A percentile compares a stretch with the other conserved stretches of the same genome.
phyloP scores from a whole-genome alignment of 2,797 vertebrate genomes.

The Oreonectes daqikongensis region DNA sequence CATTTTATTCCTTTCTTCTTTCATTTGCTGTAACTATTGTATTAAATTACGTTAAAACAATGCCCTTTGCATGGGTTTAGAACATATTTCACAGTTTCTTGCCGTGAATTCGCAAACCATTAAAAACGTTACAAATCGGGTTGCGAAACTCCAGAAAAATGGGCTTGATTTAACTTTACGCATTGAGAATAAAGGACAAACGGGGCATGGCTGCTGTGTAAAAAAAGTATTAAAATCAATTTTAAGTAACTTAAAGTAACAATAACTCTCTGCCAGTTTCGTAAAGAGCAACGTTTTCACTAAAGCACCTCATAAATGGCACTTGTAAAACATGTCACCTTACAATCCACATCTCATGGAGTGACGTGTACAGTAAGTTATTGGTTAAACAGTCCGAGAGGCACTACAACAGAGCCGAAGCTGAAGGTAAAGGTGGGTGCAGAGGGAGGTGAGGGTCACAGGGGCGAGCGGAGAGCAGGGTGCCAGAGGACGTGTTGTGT shows the following conservation, averaged over 20 bases:
- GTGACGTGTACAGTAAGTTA: no score
- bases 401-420: constrained; percentile 5
- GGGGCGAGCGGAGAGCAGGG: constrained; percentile 53
- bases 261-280: neutral
- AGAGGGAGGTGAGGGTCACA: constrained; percentile 52
- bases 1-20: constrained; percentile 74
- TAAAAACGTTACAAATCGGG: constrained; percentile 37
- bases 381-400: neutral
- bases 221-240: constrained; percentile 34
- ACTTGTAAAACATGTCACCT: neutral
- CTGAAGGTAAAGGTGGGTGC: constrained; percentile 48
- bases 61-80: constrained; percentile 42
- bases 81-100: constrained; percentile 15
- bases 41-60: constrained; percentile 69
- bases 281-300: neutral
- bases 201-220: constrained; percentile 26
- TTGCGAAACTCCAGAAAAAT: constrained; percentile 8
- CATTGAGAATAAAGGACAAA: constrained; percentile 40
- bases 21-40: constrained; percentile 74
- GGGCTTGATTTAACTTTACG: constrained; percentile 33
- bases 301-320: neutral
- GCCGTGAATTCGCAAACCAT: constrained; percentile 67
- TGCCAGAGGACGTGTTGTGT: constrained; percentile 80
- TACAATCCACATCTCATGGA: neutral
- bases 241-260: constrained; percentile 3